Conservation (phyloP, 2,797 vertebrate genomes). For the Ataeniobius toweri region DNA sequence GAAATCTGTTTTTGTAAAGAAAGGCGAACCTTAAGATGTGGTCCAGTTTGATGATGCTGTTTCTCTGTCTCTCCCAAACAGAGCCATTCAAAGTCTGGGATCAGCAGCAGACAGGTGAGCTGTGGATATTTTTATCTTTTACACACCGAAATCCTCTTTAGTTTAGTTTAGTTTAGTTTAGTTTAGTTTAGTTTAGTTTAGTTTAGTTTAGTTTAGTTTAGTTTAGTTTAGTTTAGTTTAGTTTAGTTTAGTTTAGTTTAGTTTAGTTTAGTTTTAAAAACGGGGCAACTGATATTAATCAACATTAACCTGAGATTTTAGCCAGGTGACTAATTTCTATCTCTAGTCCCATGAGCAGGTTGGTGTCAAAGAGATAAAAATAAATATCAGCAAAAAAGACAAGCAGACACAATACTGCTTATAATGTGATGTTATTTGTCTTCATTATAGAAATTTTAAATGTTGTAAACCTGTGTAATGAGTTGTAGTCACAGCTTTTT, state of each 20-base stretch:
- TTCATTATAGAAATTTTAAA: neutral
- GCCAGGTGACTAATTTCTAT: neutral
- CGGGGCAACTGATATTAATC: neutral
- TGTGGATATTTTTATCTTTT: conserved; percentile 10
- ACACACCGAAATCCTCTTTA: neutral
- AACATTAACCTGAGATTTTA: neutral
- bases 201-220: neutral
- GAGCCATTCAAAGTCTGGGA: conserved; percentile 52
- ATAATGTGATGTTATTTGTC: neutral
- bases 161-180: neutral
- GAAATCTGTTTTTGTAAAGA: conserved; percentile 42
- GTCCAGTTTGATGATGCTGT: conserved; percentile 56
- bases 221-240: too few relatives aligned
- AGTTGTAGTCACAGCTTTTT: neutral
- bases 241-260: too few relatives aligned
- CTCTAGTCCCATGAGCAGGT: neutral
- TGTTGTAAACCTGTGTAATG: neutral
- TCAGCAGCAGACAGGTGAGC: conserved; percentile 74
- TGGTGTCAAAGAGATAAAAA: neutral
- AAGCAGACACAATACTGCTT: neutral
- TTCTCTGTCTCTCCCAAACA: conserved; percentile 61
- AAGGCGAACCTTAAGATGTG: conserved; percentile 56
- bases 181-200: neutral
- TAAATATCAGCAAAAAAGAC: neutral
- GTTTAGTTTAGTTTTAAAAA: neutral